A percentile compares a stretch with the other conserved stretches of the same genome.
These are phyloP conservation scores for Maniola hyperantus DNA, from an alignment of 2,888 invertebrate species.

Conservation along the genomic window DNA sequence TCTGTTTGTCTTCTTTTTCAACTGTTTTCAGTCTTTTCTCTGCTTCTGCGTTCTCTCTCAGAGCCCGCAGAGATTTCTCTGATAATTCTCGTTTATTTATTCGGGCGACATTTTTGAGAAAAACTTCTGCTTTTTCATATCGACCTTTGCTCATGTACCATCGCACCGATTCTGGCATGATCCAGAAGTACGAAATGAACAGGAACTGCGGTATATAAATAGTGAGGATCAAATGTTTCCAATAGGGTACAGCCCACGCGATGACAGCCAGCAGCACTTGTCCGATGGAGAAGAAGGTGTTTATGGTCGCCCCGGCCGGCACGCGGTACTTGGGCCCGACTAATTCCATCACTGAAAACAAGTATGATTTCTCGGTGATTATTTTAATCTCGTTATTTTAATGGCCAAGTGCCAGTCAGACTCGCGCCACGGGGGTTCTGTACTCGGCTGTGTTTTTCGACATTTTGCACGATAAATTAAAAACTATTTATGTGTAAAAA, in stretches of 20 bases:
- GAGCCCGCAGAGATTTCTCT: conserved; percentile 56
- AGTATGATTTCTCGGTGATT: background rate
- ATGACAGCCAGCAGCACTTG: conserved; percentile 83
- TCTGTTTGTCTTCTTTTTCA: background rate
- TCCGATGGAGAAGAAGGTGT: conserved; percentile 85
- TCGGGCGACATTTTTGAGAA: conserved; percentile 79
- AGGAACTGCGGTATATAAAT: conserved; percentile 85
- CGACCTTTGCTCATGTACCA: conserved; percentile 86
- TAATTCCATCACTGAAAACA: conserved; percentile 83
- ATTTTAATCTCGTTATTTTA: background rate
- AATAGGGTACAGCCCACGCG: conserved; percentile 84
- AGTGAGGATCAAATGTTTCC: conserved; percentile 83
- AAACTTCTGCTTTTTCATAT: conserved; percentile 80
- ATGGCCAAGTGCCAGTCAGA: too few species aligned
- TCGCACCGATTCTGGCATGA: conserved; percentile 85
- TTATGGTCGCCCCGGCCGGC: conserved; percentile 84
- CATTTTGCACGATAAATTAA: too few species aligned
- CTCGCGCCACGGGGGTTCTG: too few species aligned
- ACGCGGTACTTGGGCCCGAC: conserved; percentile 85
- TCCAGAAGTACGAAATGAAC: conserved; percentile 83
- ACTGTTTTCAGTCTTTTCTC: background rate
- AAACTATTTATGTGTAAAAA: too few species aligned
- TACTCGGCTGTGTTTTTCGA: too few species aligned
- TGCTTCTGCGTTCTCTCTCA: conserved; percentile 36
- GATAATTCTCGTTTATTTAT: conserved; percentile 76